Evolutionary conservation across 2,797 vertebrate species (phyloP).

Genomic region (Scleropages formosus): DNA sequence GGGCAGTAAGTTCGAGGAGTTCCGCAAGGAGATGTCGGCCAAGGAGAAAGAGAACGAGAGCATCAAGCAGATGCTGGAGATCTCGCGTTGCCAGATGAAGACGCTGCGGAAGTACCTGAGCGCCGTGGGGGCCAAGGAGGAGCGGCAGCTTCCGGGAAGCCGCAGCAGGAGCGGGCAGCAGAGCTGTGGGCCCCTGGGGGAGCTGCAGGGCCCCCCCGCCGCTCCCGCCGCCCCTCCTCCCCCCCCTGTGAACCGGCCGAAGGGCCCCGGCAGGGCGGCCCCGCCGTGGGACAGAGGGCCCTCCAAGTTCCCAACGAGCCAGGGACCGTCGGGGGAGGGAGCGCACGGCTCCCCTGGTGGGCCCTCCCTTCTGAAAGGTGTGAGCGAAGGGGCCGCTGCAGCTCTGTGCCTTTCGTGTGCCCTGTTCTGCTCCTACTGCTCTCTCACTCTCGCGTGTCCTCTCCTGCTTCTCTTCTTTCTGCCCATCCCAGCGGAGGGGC

Average conservation of each 20-base stretch:
- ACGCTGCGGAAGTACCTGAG: conserved; percentile 51
- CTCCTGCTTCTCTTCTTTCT: not conserved
- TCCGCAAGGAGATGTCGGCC: conserved; percentile 64
- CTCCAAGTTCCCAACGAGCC: conserved; percentile 7
- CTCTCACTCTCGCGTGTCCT: no score
- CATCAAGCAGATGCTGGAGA: conserved; percentile 67
- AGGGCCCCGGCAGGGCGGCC: conserved; percentile 8
- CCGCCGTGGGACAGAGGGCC: conserved; percentile 2
- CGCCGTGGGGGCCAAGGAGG: conserved; percentile 57
- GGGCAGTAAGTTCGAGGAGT: conserved; percentile 71
- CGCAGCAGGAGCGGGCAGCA: conserved; percentile 24
- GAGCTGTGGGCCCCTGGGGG: conserved; percentile 20
- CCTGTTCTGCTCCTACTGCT: no score
- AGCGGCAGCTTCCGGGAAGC: conserved; percentile 56
- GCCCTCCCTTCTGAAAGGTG: conserved; percentile 51
- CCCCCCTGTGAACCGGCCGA: conserved; percentile 12
- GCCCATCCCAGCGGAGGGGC: conserved; percentile 21
- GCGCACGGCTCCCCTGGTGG: conserved; percentile 10
- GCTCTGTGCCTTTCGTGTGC: not conserved
- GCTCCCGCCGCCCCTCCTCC: no score
- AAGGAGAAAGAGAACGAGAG: conserved; percentile 73
- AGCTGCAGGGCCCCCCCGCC: not conserved
- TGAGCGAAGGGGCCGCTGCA: not conserved
- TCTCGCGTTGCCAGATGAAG: conserved; percentile 53
- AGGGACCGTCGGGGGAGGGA: not conserved